These are phyloP conservation scores for Thyatira batis DNA, from an alignment of 2,888 invertebrate species.

Conservation along the genomic window DNA sequence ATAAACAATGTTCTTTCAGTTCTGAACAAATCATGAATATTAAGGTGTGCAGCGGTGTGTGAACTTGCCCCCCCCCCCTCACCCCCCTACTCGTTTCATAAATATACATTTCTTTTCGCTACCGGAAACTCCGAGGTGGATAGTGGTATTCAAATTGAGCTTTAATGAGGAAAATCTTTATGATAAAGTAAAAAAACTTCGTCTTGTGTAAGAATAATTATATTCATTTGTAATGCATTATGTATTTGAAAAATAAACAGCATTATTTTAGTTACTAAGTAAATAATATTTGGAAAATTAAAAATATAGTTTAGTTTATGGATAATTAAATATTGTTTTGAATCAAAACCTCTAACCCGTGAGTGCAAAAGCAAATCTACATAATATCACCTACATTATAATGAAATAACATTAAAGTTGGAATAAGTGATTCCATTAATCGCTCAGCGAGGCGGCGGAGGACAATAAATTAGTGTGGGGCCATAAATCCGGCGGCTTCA, in stretches of 20 bases:
- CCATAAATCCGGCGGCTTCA: constrained; percentile 64
- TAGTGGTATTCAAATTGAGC: constrained; percentile 3
- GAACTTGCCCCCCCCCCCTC: constrained; percentile 21
- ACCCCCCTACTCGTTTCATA: neutral
- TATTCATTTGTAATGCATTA: neutral
- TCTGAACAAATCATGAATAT: constrained; percentile 39
- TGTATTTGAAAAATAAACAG: no score
- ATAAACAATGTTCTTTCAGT: constrained; percentile 26
- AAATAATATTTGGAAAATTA: no score
- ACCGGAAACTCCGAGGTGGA: constrained; percentile 32
- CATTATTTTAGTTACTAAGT: no score
- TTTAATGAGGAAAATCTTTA: neutral
- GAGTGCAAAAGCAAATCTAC: neutral
- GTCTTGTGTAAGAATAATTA: neutral
- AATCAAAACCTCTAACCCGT: neutral
- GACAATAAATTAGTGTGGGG: constrained; percentile 65
- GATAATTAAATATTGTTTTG: no score
- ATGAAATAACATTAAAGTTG: constrained; percentile 43
- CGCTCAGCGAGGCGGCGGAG: constrained; percentile 36
- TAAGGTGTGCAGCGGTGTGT: constrained; percentile 37
- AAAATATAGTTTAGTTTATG: no score
- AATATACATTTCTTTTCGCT: constrained; percentile 31
- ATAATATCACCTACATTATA: constrained; percentile 12
- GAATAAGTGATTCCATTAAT: constrained; percentile 65
- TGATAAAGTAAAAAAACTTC: neutral